Percentiles rank a stretch among this genome's conserved stretches.
Conservation (phyloP, 2,888 invertebrate species). For the Lottia gigantea region DNA sequence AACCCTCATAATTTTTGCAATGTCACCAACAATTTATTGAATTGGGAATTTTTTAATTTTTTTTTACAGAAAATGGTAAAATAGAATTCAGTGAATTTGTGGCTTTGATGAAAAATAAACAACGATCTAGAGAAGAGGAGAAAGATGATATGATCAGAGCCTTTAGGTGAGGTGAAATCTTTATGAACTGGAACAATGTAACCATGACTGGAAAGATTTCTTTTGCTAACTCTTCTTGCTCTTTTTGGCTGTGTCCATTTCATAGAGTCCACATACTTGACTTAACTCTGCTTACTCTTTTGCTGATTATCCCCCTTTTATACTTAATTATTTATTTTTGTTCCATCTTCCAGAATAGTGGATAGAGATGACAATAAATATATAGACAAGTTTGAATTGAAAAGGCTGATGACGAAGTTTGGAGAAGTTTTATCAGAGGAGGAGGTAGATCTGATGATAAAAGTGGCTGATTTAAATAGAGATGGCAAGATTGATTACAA, state of each 20-base stretch:
- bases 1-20: no score
- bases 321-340: no score
- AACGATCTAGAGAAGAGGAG: conserved; percentile 20
- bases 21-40: no score
- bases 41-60: no score
- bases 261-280: no score
- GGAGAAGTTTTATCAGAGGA: conserved; percentile 27
- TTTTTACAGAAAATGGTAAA: not conserved
- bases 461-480: conserved; percentile 25
- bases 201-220: no score
- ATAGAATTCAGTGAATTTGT: not conserved
- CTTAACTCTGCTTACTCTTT: no score
- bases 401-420: conserved; percentile 19
- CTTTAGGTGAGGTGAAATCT: not conserved
- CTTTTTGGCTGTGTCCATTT: no score
- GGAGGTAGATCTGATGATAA: conserved; percentile 26
- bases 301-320: no score
- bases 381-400: conserved; percentile 24
- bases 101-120: not conserved
- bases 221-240: no score
- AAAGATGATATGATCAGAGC: conserved; percentile 25
- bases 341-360: conserved; percentile 22
- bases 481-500: conserved; percentile 30
- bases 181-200: no score
- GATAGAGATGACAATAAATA: conserved; percentile 26